Percentiles rank a stretch among this genome's conserved stretches.
Evolutionary conservation across 2,113 vertebrate genomes (phyloP).

Genomic region (Podilymbus podiceps): DNA sequence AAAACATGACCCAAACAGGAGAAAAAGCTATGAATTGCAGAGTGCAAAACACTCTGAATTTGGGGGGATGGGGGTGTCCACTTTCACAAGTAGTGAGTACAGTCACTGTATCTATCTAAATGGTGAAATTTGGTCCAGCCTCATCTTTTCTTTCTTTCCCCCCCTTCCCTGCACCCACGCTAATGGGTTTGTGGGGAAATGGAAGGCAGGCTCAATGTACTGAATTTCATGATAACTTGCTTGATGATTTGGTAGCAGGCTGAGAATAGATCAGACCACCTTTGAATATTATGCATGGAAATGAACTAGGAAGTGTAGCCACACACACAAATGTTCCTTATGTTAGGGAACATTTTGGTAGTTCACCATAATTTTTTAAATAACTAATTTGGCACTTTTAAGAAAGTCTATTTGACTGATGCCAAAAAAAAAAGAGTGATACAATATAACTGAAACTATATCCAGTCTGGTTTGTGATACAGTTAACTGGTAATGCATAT

Average conservation of each 20-base stretch:
- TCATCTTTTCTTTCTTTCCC: neutral
- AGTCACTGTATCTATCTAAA: neutral
- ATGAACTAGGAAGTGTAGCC: neutral
- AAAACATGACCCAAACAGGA: neutral
- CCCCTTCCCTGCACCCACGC: neutral
- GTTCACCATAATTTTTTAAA: neutral
- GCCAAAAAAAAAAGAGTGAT: neutral
- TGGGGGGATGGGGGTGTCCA: neutral
- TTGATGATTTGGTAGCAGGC: neutral
- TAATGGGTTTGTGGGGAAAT: neutral
- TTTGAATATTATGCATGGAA: neutral
- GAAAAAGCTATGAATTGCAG: neutral
- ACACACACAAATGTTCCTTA: accelerated
- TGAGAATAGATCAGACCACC: neutral
- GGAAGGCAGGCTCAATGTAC: neutral
- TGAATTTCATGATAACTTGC: neutral
- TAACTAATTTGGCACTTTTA: neutral
- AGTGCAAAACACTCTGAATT: neutral
- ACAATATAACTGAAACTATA: neutral
- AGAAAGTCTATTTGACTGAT: neutral
- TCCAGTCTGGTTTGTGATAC: neutral
- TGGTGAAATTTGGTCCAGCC: neutral
- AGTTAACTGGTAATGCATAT: neutral
- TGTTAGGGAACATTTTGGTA: neutral
- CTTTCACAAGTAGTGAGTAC: neutral